Evolutionary conservation across 2,888 invertebrate species (phyloP).

Genomic region (Rapana venosa): DNA sequence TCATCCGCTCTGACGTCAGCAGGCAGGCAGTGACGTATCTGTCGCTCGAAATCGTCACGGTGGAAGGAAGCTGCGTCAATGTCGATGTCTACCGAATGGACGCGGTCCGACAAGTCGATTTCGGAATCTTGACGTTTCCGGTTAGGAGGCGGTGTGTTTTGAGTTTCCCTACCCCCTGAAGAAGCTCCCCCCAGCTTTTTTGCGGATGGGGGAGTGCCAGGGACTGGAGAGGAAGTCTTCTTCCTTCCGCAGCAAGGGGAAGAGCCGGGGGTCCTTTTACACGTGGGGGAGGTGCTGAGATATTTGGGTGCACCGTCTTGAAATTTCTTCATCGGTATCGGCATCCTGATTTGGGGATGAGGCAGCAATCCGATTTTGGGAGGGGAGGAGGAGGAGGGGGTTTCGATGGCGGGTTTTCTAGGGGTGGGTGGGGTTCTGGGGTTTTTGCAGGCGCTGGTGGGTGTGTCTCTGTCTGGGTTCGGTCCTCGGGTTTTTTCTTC

Average conservation of each 20-base stretch:
- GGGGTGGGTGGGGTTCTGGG: background rate
- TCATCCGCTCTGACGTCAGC: conserved; percentile 32
- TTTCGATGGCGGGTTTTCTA: background rate
- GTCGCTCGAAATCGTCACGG: conserved; percentile 24
- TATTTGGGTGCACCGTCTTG: background rate
- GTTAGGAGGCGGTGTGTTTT: background rate
- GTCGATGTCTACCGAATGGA: conserved; percentile 38
- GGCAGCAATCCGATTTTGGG: background rate
- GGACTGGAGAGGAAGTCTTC: background rate
- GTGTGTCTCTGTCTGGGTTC: background rate
- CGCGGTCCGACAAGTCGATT: conserved; percentile 29
- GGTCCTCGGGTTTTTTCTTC: conserved; percentile 42
- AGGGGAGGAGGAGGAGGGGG: background rate
- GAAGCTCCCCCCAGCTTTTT: background rate
- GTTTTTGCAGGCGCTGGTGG: background rate
- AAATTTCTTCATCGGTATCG: background rate
- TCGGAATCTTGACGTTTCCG: background rate
- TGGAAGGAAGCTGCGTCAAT: conserved; percentile 35
- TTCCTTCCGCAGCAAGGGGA: background rate
- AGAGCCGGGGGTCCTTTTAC: background rate
- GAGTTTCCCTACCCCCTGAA: background rate
- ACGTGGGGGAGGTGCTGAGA: background rate
- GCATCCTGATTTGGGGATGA: background rate
- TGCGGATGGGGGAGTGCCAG: background rate
- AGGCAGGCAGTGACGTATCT: conserved; percentile 15